Evolutionary conservation across 1,140 invertebrate species (phyloP).

Genomic region (Lordiphosa collinella): DNA sequence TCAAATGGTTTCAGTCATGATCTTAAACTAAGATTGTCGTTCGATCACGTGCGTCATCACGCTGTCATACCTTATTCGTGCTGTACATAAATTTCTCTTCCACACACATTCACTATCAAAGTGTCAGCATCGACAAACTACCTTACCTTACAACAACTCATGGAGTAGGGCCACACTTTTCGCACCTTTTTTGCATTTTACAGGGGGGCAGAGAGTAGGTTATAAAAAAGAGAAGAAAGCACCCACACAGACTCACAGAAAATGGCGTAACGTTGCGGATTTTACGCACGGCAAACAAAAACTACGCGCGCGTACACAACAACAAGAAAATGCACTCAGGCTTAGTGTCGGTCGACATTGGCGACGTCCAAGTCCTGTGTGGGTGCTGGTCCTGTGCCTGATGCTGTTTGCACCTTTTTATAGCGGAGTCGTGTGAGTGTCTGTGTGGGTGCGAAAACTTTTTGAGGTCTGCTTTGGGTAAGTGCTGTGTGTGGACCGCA

Average conservation of each 20-base stretch:
- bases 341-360: conserved; percentile 69
- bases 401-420: conserved; percentile 70
- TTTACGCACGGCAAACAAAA: conserved; percentile 76
- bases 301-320: conserved; percentile 76
- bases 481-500: conserved; percentile 73
- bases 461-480: conserved; percentile 75
- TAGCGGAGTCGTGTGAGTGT: conserved; percentile 18
- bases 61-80: conserved; percentile 2
- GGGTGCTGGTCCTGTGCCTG: conserved; percentile 21
- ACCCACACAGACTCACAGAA: conserved; percentile 47
- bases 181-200: conserved; percentile 76
- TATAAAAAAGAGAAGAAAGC: conserved; percentile 59
- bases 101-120: conserved; percentile 35
- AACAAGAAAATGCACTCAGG: conserved; percentile 78
- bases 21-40: too few relatives aligned
- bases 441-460: conserved; percentile 61
- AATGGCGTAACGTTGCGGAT: conserved; percentile 77
- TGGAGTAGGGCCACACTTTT: conserved; percentile 48
- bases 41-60: background rate
- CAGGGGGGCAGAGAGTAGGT: conserved; percentile 30
- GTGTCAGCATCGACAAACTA: conserved; percentile 66
- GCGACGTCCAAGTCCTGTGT: conserved; percentile 27
- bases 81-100: conserved; percentile 11
- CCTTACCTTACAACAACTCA: conserved; percentile 32
- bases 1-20: too few relatives aligned